Evolutionary conservation across 2,888 invertebrate genomes (phyloP).

Genomic region (Drosophila recens): DNA sequence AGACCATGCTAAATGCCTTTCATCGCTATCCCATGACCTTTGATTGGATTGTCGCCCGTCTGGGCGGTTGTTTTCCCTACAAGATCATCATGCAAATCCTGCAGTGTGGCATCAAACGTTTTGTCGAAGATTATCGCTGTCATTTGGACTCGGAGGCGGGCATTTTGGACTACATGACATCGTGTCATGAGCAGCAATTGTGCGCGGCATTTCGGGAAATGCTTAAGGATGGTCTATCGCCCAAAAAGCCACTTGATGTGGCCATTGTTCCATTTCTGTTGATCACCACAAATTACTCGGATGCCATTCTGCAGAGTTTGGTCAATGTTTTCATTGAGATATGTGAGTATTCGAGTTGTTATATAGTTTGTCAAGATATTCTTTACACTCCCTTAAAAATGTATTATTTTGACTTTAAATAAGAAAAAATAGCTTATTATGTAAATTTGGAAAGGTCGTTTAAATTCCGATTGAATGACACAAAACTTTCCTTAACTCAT

Average conservation of each 20-base stretch:
- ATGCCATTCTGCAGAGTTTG: conserved; percentile 92
- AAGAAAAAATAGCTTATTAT: too few relatives aligned
- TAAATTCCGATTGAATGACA: too few relatives aligned
- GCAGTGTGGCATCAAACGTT: conserved; percentile 84
- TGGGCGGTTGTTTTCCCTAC: conserved; percentile 92
- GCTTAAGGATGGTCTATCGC: conserved; percentile 86
- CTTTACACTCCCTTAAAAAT: too few relatives aligned
- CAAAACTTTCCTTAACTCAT: too few relatives aligned
- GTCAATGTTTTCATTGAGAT: conserved; percentile 92
- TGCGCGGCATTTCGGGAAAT: conserved; percentile 90
- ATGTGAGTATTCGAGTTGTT: too few relatives aligned
- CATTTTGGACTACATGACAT: conserved; percentile 95
- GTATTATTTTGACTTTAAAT: too few relatives aligned
- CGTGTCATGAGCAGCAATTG: conserved; percentile 92
- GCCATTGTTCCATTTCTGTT: conserved; percentile 92
- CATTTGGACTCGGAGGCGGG: conserved; percentile 88
- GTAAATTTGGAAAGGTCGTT: too few relatives aligned
- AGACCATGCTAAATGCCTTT: conserved; percentile 90
- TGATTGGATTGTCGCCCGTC: conserved; percentile 95
- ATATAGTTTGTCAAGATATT: too few relatives aligned
- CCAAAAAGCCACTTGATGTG: conserved; percentile 85
- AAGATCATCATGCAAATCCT: conserved; percentile 85
- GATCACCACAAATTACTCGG: conserved; percentile 91
- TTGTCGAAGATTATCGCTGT: conserved; percentile 85
- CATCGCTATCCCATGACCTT: conserved; percentile 92